phyloP scores from a whole-genome alignment of 2,888 invertebrate species.

The Tetranychus piercei region DNA sequence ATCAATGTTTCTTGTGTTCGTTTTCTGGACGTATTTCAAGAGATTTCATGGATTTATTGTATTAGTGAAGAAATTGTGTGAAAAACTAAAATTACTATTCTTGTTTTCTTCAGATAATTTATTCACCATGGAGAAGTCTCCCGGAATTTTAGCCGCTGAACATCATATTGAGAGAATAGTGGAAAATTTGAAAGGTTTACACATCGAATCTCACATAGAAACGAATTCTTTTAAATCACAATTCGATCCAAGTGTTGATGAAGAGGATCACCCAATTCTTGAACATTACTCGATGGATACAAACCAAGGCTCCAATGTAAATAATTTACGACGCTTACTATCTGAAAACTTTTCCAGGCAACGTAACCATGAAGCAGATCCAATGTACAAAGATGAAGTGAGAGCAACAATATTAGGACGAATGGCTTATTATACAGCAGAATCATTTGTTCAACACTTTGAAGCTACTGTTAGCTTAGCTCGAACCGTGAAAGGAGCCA shows the following conservation, averaged over 20 bases:
- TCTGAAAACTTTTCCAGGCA: not conserved
- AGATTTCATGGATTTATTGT: no score
- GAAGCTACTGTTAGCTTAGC: not conserved
- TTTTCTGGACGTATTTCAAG: no score
- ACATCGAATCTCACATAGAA: not conserved
- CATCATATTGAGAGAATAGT: not conserved
- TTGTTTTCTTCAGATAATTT: not conserved
- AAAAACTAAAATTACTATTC: no score
- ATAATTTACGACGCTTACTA: not conserved
- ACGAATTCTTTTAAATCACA: not conserved
- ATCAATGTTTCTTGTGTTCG: no score
- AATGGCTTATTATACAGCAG: not conserved
- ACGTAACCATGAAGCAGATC: slow-evolving; percentile 6
- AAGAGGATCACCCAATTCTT: not conserved
- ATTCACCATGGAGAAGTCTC: not conserved
- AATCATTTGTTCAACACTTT: slow-evolving; percentile 2
- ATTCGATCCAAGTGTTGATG: not conserved
- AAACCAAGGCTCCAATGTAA: not conserved
- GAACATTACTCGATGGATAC: not conserved
- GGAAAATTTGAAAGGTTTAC: not conserved
- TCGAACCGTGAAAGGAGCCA: slow-evolving; percentile 20
- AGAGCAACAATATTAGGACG: slow-evolving; percentile 1
- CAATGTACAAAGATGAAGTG: not conserved
- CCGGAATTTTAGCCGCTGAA: not conserved
- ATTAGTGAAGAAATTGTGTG: no score